Percentiles rank a stretch among this genome's conserved stretches.
Evolutionary conservation across 2,113 vertebrate genomes (phyloP).

Genomic region (Cromileptes altivelis): DNA sequence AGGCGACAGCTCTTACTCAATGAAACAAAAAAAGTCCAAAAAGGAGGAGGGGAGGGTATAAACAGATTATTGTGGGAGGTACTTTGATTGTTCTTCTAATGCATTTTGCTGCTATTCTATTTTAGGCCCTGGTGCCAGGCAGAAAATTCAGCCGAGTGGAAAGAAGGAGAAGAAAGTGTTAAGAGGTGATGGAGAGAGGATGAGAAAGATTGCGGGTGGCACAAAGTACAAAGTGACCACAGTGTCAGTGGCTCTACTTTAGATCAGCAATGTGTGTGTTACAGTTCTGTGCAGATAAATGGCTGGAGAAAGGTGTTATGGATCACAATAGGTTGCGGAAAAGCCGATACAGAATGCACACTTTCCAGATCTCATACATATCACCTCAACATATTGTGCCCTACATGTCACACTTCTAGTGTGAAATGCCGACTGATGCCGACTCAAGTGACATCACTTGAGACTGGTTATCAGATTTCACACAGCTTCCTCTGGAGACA

Average conservation of each 20-base stretch:
- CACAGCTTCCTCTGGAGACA: background rate
- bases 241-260: background rate
- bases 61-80: constrained; percentile 49
- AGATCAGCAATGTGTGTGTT: background rate
- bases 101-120: constrained; percentile 55
- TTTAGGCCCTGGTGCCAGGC: constrained; percentile 46
- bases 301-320: background rate
- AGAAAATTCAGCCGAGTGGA: constrained; percentile 44
- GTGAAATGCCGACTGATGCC: background rate
- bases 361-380: background rate
- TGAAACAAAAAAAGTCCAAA: constrained; percentile 31
- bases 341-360: background rate
- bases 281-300: background rate
- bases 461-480: background rate
- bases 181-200: constrained; percentile 13
- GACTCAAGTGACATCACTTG: background rate
- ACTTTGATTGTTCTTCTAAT: constrained; percentile 49
- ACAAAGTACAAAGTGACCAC: constrained; percentile 7
- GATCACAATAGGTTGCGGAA: no score
- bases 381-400: background rate
- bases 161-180: constrained; percentile 12
- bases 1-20: constrained; percentile 25
- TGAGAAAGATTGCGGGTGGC: constrained; percentile 3
- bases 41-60: constrained; percentile 12
- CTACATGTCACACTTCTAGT: background rate